phyloP scores from a whole-genome alignment of 2,888 invertebrate species.

The Oxystoma pomonae region DNA sequence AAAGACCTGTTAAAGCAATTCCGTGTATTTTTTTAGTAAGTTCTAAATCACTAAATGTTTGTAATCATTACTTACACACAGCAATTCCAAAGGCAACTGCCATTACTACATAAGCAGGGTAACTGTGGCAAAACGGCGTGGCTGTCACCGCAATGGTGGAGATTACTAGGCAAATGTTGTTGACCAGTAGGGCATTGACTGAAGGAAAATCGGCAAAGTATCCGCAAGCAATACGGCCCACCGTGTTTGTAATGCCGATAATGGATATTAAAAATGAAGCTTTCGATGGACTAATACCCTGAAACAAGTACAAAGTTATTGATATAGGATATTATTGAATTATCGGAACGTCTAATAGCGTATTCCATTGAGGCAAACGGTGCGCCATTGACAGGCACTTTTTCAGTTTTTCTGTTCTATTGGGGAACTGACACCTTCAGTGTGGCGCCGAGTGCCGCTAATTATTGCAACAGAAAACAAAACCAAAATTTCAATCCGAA shows the following conservation, averaged over 20 bases:
- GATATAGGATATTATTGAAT: too few species aligned
- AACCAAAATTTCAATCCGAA: too few species aligned
- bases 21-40: too few species aligned
- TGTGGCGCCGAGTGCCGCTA: too few species aligned
- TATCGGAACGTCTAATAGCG: too few species aligned
- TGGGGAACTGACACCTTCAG: too few species aligned
- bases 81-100: slow-evolving; percentile 89
- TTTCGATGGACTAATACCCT: slow-evolving; percentile 67
- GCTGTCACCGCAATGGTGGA: slow-evolving; percentile 81
- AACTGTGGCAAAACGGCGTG: slow-evolving; percentile 79
- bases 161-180: slow-evolving; percentile 87
- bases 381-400: too few species aligned
- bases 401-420: too few species aligned
- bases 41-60: too few species aligned
- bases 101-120: slow-evolving; percentile 71
- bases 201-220: slow-evolving; percentile 88
- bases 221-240: slow-evolving; percentile 87
- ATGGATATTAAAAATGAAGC: slow-evolving; percentile 77
- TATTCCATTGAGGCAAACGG: too few species aligned
- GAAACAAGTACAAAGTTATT: slow-evolving; percentile 40
- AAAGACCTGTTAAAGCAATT: too few species aligned
- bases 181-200: slow-evolving; percentile 88
- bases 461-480: too few species aligned
- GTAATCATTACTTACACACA: slow-evolving; percentile 67
- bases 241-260: slow-evolving; percentile 90